Evolutionary conservation across 2,888 invertebrate genomes (phyloP), one percentile per base, ranked within the genome.

Genomic region (Megamerina dolium): DNA sequence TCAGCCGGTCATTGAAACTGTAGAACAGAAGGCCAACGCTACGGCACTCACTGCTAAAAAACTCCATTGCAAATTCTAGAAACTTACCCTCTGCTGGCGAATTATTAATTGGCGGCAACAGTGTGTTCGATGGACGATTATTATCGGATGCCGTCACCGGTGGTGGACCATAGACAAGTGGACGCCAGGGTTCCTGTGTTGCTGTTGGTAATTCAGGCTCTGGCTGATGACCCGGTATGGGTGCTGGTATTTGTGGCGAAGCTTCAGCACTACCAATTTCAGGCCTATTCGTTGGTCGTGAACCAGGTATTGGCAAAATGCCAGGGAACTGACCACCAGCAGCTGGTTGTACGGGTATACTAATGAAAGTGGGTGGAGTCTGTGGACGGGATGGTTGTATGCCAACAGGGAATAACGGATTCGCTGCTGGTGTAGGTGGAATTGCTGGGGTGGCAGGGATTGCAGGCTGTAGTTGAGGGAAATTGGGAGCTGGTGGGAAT

Each of bases 231-330:
- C 42, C 20, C 16, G 52, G 39, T 5, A 51, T 49, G 3, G 51
- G 47, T 12, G 50, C 49, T 5, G 51, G 45, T 44, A 67, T 67
- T 46, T 68, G 68, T 8, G 67, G 67, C 2, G 64, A 49, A 8
- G 64, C 68, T 35, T 63, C 64, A 1, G 63, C 64, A 8, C 63
- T 64, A 32, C 68, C 68, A 3, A 54, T 48, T 16, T 65, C 61
- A 1, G 63, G 51, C 9, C 26, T 55, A 8, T 42, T 53, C 1
- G 54, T 58, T 13, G 55, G 48, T 30, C 50, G 34, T 6, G 61
- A 52, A 5, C 62, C 62, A 1, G 60, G 57, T 35, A 61, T 41
- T 0, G 65, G 62, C 1, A 52, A 46, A 20, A 64, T 55, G 3
- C 54, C 57, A 0, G 66, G 66, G n/a, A 63, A 59, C 34, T 65